Conservation (phyloP, 1,140 invertebrate genomes). For the Panulirus ornatus region DNA sequence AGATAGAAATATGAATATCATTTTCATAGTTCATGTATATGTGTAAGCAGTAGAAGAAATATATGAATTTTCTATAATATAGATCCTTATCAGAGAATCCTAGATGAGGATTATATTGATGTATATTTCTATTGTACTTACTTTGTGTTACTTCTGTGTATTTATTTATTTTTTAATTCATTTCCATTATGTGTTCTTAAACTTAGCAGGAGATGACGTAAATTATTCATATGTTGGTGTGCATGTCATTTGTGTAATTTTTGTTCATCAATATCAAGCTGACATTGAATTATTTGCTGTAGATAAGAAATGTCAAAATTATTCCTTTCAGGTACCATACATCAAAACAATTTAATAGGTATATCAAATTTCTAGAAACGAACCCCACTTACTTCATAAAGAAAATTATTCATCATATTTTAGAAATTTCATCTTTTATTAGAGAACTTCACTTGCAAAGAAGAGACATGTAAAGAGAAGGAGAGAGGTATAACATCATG, state of each 20-base stretch:
- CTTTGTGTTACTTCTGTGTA: background rate
- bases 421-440: background rate
- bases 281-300: background rate
- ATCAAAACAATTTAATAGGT: background rate
- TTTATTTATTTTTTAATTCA: conserved; percentile 1
- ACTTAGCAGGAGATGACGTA: background rate
- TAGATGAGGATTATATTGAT: background rate
- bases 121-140: conserved; percentile 16
- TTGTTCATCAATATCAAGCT: background rate
- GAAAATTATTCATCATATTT: background rate
- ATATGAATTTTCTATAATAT: background rate
- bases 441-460: background rate
- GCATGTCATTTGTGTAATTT: background rate
- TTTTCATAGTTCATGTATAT: background rate
- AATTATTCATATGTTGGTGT: background rate
- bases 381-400: background rate
- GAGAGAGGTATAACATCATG: background rate
- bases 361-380: background rate
- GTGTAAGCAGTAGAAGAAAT: background rate
- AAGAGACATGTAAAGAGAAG: background rate
- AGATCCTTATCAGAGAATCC: background rate
- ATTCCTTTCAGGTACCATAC: background rate
- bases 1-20: background rate
- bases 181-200: conserved; percentile 7
- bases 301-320: background rate